Base-by-base conservation (phyloP, 2,888 invertebrate genomes). In the Cephus rjabovi region DNA sequence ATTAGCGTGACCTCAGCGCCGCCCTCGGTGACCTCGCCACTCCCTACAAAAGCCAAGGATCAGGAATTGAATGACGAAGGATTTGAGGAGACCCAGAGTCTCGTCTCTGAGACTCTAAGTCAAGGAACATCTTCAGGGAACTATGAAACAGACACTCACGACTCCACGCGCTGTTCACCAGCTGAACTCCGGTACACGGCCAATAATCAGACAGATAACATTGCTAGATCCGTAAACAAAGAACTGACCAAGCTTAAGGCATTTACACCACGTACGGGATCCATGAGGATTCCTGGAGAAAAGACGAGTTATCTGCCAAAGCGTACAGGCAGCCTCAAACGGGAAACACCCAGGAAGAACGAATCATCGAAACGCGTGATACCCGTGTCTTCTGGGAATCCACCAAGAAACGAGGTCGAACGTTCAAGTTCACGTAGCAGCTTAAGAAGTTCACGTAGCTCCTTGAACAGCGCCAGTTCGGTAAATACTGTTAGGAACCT, bases 1-100 rank as follows among this genome's bases (percentile, higher is more conserved):
- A 92, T 94, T 40, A 93, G 92, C 80, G 92, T 94, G 0, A 93
- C 93, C 37, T 84, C 90, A 80, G 91, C 89, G 79, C 90, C 89
- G 75, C 88, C 82, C 83, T 89, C 85, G 74, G 75, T 83, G 0
- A 12, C 83, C 33, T 89, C 85, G 77, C 56, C 56, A 2, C 90
- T 87, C 75, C 88, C 85, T 76, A 92, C 83, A 31, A 89, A 88
- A 79, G 90, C 78, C 80, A 91, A 89, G 85, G 95, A 96, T 82
- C 95, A 95, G 82, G 97, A 97, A 86, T 90, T 95, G 73, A 96
- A 97, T 87, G 97, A 97, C 89, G 97, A 97, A 93, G 97, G 97
- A 12, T 97, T 97, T 87, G 97, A 97, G 90, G 97, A 97, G 92
- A 97, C 97, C 0, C 97, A 97, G 88, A 97, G 97, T 88, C 93